Percentiles rank a stretch among this genome's conserved stretches.
Conservation (phyloP, 2,797 vertebrate genomes). For the Rhyacichthys aspro region DNA sequence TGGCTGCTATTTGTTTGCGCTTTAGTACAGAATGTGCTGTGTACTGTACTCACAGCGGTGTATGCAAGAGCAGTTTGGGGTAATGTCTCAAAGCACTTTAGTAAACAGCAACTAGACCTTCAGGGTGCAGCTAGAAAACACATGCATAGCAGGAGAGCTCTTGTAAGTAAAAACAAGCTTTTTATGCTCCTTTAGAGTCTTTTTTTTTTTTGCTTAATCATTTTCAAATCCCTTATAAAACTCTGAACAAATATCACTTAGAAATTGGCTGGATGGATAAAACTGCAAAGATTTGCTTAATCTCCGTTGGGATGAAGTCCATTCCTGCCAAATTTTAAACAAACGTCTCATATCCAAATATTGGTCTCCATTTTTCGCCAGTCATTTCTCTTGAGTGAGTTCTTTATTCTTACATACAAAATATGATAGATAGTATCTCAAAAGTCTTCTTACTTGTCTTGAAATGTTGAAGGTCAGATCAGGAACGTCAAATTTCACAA, state of each 20-base stretch:
- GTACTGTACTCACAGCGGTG: slow-evolving; percentile 21
- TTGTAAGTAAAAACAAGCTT: not conserved
- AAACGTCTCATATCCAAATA: slow-evolving; percentile 8
- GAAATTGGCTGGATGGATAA: slow-evolving; percentile 25
- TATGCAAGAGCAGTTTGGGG: slow-evolving; percentile 15
- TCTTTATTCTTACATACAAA: too few relatives aligned
- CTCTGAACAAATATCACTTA: slow-evolving; percentile 15
- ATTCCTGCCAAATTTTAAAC: slow-evolving; percentile 12
- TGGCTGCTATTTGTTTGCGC: slow-evolving; percentile 45
- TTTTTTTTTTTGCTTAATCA: slow-evolving; percentile 1
- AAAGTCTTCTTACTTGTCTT: not conserved
- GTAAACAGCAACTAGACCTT: slow-evolving; percentile 29
- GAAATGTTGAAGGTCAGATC: too few relatives aligned
- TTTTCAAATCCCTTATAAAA: not conserved
- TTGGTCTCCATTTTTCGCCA: not conserved
- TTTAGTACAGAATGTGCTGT: slow-evolving; percentile 15
- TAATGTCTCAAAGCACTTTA: slow-evolving; percentile 24
- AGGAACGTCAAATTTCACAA: too few relatives aligned
- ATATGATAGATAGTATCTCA: not conserved
- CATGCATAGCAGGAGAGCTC: not conserved
- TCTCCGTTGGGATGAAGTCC: slow-evolving; percentile 18
- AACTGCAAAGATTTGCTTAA: slow-evolving; percentile 28
- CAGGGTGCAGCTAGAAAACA: slow-evolving; percentile 1
- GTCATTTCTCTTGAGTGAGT: not conserved
- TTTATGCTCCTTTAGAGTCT: not conserved